Evolutionary conservation across 2,797 vertebrate species (phyloP).

Genomic region (Hyperoplus immaculatus): DNA sequence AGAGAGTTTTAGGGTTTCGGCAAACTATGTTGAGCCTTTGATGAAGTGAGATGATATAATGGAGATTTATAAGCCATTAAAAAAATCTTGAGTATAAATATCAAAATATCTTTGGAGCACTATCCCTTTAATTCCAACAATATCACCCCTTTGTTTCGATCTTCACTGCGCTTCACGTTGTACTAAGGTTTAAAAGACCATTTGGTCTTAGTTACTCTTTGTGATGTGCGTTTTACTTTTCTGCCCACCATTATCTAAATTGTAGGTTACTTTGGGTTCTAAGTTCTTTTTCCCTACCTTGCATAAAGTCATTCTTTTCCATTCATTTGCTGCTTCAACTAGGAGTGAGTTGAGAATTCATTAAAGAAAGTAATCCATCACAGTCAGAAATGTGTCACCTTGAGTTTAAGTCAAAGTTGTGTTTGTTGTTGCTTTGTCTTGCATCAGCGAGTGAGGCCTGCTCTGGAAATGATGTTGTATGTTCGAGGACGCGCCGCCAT

Average conservation of each 20-base stretch:
- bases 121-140: constrained; percentile 8
- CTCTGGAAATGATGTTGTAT: neutral
- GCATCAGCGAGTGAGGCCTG: neutral
- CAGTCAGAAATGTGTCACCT: neutral
- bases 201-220: constrained; percentile 3
- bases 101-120: neutral
- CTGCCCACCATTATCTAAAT: constrained; percentile 1
- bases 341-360: neutral
- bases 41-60: constrained; percentile 13
- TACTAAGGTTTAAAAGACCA: constrained; percentile 13
- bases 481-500: neutral
- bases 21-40: constrained; percentile 21
- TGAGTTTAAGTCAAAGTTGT: neutral
- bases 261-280: neutral
- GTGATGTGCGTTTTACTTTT: neutral
- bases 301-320: neutral
- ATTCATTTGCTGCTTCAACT: neutral
- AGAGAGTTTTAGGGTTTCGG: constrained; percentile 4
- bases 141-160: neutral
- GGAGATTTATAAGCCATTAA: constrained; percentile 23
- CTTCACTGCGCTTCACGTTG: neutral
- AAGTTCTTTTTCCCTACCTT: neutral
- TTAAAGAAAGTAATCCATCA: neutral
- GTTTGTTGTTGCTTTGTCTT: neutral
- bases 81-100: neutral